Percentiles rank a stretch among this genome's conserved stretches.
These are phyloP conservation scores for Dicroscelio sp. DNA, from an alignment of 2,888 invertebrate species.

Conservation along the genomic window DNA sequence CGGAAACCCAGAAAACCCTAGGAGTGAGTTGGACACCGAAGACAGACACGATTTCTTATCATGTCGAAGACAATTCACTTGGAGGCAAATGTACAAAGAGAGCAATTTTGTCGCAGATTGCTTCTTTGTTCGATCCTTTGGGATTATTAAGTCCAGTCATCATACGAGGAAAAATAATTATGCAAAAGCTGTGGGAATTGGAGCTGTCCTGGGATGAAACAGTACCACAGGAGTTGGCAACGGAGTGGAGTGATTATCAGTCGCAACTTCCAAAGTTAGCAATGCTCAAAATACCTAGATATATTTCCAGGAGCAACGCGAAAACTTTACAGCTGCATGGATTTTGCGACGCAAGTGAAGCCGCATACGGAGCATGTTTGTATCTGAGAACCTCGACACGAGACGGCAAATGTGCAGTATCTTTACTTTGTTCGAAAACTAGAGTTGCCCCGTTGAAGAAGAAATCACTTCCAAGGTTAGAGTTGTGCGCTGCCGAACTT, in stretches of 20 bases:
- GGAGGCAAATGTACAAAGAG: neutral
- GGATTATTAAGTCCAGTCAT: constrained; percentile 12
- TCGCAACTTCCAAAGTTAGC: neutral
- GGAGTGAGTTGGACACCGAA: neutral
- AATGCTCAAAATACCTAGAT: neutral
- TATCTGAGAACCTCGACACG: neutral
- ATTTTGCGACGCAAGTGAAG: constrained; percentile 4
- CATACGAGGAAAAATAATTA: neutral
- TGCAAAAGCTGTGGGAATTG: constrained; percentile 11
- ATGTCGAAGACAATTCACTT: neutral
- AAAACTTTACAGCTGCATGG: neutral
- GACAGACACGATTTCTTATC: neutral
- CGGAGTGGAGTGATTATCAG: neutral
- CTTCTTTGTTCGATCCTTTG: neutral
- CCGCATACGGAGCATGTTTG: constrained; percentile 2
- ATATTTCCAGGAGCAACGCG: neutral
- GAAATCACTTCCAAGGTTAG: neutral
- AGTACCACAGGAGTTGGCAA: neutral
- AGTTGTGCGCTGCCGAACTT: neutral
- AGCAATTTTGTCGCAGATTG: neutral
- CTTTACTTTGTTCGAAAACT: neutral
- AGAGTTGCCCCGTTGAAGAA: neutral
- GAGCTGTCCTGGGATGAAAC: neutral
- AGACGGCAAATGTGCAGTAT: neutral
- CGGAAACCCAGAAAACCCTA: constrained; percentile 15